These are phyloP conservation scores for Novumbra hubbsi DNA, from an alignment of 2,797 vertebrate genomes.

Conservation along the genomic window DNA sequence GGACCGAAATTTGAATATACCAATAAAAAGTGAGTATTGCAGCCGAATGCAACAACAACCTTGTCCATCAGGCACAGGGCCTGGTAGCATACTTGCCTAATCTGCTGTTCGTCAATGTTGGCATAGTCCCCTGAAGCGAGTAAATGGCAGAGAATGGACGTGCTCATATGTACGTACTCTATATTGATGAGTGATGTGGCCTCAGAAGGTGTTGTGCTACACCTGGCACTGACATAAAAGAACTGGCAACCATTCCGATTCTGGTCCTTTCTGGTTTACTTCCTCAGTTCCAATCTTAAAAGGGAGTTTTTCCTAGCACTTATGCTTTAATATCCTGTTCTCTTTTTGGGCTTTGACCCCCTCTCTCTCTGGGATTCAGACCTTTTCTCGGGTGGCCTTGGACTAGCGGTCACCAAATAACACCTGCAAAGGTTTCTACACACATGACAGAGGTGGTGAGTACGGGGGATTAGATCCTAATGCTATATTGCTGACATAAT, in stretches of 20 bases:
- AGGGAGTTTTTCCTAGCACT: no score
- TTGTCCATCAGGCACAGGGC: not conserved
- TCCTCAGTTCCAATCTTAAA: no score
- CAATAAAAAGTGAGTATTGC: not conserved
- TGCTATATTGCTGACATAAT: slow-evolving; percentile 69
- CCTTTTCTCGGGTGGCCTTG: not conserved
- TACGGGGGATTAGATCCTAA: slow-evolving; percentile 63
- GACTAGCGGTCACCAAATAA: no score
- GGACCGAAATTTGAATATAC: not conserved
- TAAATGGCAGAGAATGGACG: not conserved
- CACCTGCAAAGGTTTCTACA: slow-evolving; percentile 49
- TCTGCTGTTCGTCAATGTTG: slow-evolving; percentile 6
- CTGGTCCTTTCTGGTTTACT: no score
- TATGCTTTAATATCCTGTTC: no score
- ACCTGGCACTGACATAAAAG: no score
- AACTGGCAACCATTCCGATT: no score
- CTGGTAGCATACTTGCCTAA: not conserved
- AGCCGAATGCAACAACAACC: not conserved
- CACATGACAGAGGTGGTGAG: slow-evolving; percentile 57
- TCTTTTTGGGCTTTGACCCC: not conserved
- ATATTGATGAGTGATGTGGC: no score
- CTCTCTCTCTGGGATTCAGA: not conserved
- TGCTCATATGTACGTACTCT: not conserved
- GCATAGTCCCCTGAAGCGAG: not conserved
- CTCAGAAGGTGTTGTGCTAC: no score